Percentiles rank a stretch among this genome's conserved stretches.
Evolutionary conservation across 2,113 vertebrate species (phyloP).

Genomic region (Chloroceryle aenea): DNA sequence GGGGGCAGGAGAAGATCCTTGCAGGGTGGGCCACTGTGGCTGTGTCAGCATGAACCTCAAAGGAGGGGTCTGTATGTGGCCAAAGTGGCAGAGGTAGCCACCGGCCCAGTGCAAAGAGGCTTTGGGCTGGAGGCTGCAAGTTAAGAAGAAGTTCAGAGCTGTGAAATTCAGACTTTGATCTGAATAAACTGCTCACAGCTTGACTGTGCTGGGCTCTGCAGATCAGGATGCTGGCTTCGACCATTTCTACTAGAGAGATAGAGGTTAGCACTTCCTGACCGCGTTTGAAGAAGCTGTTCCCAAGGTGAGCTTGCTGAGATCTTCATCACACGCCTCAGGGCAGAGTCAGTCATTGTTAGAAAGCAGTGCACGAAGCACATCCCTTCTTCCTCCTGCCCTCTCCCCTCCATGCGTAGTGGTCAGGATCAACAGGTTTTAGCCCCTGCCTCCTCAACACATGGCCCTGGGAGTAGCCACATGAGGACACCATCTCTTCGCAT

Average conservation of each 20-base stretch:
- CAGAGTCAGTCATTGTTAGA: neutral
- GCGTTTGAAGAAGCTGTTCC: neutral
- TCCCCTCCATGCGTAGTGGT: fast-evolving
- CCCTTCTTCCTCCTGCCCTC: too few relatives aligned
- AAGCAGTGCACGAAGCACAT: neutral
- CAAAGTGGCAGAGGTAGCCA: neutral
- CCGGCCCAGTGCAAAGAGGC: neutral
- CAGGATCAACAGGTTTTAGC: neutral
- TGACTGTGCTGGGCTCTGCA: neutral
- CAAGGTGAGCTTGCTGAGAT: neutral
- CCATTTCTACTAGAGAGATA: neutral
- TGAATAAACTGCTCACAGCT: neutral
- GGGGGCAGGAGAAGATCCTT: neutral
- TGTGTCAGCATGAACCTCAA: fast-evolving
- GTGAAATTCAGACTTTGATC: neutral
- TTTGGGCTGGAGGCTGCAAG: neutral
- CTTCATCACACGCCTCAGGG: fast-evolving
- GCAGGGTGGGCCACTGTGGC: too few relatives aligned
- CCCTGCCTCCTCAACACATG: neutral
- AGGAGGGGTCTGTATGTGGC: neutral
- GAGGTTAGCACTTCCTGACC: neutral
- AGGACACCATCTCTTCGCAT: neutral
- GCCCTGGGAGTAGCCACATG: neutral
- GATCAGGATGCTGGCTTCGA: neutral
- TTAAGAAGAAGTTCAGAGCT: neutral